Evolutionary conservation across 2,113 vertebrate genomes (phyloP), one percentile per base, ranked within the genome.

Genomic region (Emydocephalus ijimae): DNA sequence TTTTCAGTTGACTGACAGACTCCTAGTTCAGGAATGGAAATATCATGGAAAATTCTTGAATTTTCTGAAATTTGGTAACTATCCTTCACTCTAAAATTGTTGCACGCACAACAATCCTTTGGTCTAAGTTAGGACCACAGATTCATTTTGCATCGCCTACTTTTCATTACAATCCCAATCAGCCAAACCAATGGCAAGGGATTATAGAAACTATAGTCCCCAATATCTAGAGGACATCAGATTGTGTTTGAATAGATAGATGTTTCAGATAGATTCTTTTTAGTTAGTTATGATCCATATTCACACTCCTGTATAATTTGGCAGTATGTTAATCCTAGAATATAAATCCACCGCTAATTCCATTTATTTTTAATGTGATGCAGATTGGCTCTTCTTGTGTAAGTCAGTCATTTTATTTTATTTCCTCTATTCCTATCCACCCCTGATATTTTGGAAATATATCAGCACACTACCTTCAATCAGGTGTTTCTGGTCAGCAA

Each of bases 401-500:
- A 15, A 54, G 23, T 61, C 92, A 86, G 54, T 56, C 39, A 89
- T 92, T 43, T 59, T 52, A 64, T 89, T 74, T 81, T 81, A 61
- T 23, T 55, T 54, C 12, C 48, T 57, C 74, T 48, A n/a, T 20
- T 69, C 34, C 56, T 21, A 7, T 56, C 86, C 52, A 5, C 15
- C 59, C 86, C 39, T 90, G 45, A 90, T 26, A 94, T 86, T 87
- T 91, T 88, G 64, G 90, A 26, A 61, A 91, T 57, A 45, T 64
- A 93, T 55, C 48, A 74, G 90, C 74, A 87, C 59, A 5, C 85
- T 91, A n/a, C 39, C 20, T 91, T 93, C 15, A 24, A 20, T 54
- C 64, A 93, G 74, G 57, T 95, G 85, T 90, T 90, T 87, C 34
- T 92, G 5, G 93, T 93, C 29, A 81, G 95, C 74, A 94, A 95